Evolutionary conservation across 1,140 invertebrate genomes (phyloP), one percentile per base, ranked within the genome.

Genomic region (Ditylenchus dipsaci): DNA sequence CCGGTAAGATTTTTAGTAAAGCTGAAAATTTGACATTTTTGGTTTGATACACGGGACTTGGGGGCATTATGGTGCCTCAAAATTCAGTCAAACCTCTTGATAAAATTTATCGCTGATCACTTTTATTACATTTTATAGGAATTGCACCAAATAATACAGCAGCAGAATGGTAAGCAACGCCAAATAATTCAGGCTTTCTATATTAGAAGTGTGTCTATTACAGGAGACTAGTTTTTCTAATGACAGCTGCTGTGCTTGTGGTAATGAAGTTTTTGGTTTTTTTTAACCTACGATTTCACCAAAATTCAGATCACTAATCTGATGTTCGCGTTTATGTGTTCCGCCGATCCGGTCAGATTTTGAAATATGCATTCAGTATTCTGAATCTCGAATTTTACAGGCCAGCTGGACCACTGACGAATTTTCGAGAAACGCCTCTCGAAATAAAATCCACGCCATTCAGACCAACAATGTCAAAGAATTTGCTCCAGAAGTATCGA

Each of bases 131-230:
- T n/a, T n/a, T n/a, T n/a, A n/a, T n/a, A 38, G 67, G 61, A 19
- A 33, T 81, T 23, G 74, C 78, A 27, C 81, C 73, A n/a, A 45
- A 83, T 19, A 79, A 77, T 45, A 82, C 71, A 0, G 69, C 78
- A 19, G 78, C 72, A 42, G 66, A 83, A 60, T 81, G 79, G n/a
- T n/a, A n/a, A n/a, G n/a, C n/a, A n/a, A n/a, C n/a, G n/a, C n/a
- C n/a, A n/a, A n/a, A n/a, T n/a, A n/a, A n/a, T n/a, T n/a, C n/a
- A n/a, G n/a, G n/a, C n/a, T n/a, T n/a, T n/a, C n/a, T n/a, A n/a
- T n/a, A n/a, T n/a, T n/a, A n/a, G n/a, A n/a, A n/a, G n/a, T n/a
- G n/a, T n/a, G n/a, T n/a, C n/a, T n/a, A n/a, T n/a, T n/a, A n/a
- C n/a, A n/a, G n/a, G 79, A 65, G 72, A 58, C 65, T 49, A 13